Evolutionary conservation across 2,797 vertebrate species (phyloP), one percentile per base, ranked within the genome.

Genomic region (Cephalopachus bancanus): DNA sequence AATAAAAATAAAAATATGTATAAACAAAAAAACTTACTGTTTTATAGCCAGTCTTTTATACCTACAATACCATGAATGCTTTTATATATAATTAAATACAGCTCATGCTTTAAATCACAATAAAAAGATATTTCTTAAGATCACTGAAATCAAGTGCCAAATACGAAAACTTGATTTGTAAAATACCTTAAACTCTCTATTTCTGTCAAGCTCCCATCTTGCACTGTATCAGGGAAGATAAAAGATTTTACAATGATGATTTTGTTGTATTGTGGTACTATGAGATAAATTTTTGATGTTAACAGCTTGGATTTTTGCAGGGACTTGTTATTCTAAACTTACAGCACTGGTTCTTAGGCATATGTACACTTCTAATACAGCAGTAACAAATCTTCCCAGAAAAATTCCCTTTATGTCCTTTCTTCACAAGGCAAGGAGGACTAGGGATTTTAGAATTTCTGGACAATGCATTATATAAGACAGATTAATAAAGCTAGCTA

Each of bases 11-110:
- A 69, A 30, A 33, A 59, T 86, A 80, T 81, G 2, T 28, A 72
- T 60, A 85, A 85, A 71, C 24, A 91, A 44, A 76, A 64, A 87
- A 64, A 83, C 44, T 88, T 69, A 24, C 12, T 93, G 19, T 89
- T 72, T 96, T 59, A 85, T 79, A 79, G 83, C 72, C 55, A 89
- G 7, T 62, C 37, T 76, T 93, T 86, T 78, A 16, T 28, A 95
- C 11, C 19, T 71, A 64, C 5, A 88, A 80, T 76, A 44, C 65
- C 26, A 26, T 80, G 5, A 90, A 55, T 86, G 37, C 93, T 80
- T 59, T 80, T 96, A 71, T 10, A 86, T 49, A 12, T 83, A 62
- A 83, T 62, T 71, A 85, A 79, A 51, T 72, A 28, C 1, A 93
- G 20, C 30, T 53, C 86, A 69, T 69, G 85, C 9, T 85, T 69